Evolutionary conservation across 2,797 vertebrate genomes (phyloP), one percentile per base, ranked within the genome.

Genomic region (Pipistrellus kuhlii): DNA sequence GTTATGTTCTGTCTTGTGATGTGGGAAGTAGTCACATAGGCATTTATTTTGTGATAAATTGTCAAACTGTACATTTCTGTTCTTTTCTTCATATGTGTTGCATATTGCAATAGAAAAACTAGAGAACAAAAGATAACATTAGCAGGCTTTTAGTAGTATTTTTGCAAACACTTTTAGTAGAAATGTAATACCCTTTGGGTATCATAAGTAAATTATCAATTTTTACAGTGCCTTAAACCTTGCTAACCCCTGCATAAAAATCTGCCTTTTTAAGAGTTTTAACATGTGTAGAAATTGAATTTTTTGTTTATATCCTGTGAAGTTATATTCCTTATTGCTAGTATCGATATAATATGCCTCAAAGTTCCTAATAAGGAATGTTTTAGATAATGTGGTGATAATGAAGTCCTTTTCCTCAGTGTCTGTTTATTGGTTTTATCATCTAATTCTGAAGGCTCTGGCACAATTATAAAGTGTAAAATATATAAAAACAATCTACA

Each of bases 391-490:
- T 51, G 11, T 78, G 20, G n/a, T 87, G 25, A 44, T 80, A 64
- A 73, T 84, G 86, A 87, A 73, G 17, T 91, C 32, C 38, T 72
- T 0, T 84, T 93, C 66, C 41, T 75, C 10, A 6, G 57, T 80
- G 9, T 83, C 75, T 78, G 51, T 78, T 72, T 86, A 44, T 30
- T 91, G 57, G 14, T 57, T 81, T 94, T 94, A 75, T 92, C 46
- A 76, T 59, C 64, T 92, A 71, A 76, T 92, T 95, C 46, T 86
- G 81, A 86, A 96, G 85, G n/a, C 14, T 82, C 71, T 92, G 46
- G 46, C n/a, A 76, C 46, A 77, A 72, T 75, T 72, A 92, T 35
- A 85, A 80, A 44, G 32, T 88, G 13, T 73, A 32, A 77, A 69
- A 57, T 72, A 59, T 85, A 23, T 62, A n/a, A 90, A 88, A 82